Conservation (phyloP, 2,888 invertebrate genomes). For the Branchellion lobata region DNA sequence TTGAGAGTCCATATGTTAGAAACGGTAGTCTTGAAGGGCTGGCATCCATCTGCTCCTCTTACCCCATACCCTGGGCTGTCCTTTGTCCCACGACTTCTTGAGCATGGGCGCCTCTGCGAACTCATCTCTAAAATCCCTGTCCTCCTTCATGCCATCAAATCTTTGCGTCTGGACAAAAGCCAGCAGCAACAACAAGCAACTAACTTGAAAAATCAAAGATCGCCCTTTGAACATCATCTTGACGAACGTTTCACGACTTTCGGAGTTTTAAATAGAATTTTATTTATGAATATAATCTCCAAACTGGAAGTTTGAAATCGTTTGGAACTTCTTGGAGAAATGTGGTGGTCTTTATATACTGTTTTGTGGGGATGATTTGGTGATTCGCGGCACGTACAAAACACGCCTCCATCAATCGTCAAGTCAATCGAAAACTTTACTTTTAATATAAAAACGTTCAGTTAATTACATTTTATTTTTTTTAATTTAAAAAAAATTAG, state of each 20-base stretch:
- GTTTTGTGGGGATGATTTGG: not conserved
- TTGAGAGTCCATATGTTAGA: too few relatives aligned
- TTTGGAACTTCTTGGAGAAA: too few relatives aligned
- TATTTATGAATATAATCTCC: too few relatives aligned
- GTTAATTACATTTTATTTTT: too few relatives aligned
- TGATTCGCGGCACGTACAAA: not conserved
- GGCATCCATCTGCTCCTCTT: not conserved
- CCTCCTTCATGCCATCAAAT: not conserved
- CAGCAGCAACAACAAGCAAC: not conserved
- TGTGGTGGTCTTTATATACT: not conserved
- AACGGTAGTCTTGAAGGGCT: not conserved
- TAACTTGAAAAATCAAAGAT: not conserved
- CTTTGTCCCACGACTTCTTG: slow-evolving; percentile 37
- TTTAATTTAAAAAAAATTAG: too few relatives aligned
- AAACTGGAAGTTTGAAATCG: too few relatives aligned
- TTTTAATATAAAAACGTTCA: too few relatives aligned
- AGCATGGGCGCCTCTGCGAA: not conserved
- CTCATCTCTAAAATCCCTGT: not conserved
- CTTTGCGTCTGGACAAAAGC: not conserved
- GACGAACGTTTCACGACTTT: too few relatives aligned
- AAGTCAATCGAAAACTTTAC: too few relatives aligned
- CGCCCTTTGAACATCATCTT: too few relatives aligned
- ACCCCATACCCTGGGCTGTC: slow-evolving; percentile 23
- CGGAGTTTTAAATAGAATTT: too few relatives aligned
- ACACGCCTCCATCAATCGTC: too few relatives aligned